Conservation (phyloP, 2,888 invertebrate species). For the Harpalus rufipes region DNA sequence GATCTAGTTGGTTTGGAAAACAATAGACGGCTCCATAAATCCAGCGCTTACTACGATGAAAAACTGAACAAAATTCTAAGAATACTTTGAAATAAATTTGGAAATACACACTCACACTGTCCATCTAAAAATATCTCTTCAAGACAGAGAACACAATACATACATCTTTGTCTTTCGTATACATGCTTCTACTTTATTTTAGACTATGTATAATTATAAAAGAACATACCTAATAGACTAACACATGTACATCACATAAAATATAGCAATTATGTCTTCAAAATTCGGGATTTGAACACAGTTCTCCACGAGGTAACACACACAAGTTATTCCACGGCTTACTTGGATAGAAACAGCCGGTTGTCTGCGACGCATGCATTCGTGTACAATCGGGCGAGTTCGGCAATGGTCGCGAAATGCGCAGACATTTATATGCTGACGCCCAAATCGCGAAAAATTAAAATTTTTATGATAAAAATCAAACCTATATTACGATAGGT, state of each 20-base stretch:
- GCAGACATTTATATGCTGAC: background rate
- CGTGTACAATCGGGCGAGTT: background rate
- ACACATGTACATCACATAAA: too few species aligned
- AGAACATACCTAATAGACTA: too few species aligned
- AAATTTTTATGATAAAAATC: background rate
- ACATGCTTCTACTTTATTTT: too few species aligned
- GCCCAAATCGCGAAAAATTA: background rate
- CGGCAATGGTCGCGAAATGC: background rate
- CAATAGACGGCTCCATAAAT: background rate
- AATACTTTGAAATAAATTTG: conserved; percentile 1
- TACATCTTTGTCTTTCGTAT: background rate
- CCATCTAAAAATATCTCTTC: background rate
- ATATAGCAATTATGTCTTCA: background rate
- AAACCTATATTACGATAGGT: too few species aligned
- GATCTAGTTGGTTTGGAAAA: background rate
- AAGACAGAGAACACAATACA: background rate
- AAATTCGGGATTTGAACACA: background rate
- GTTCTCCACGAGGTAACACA: background rate
- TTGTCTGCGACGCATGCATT: background rate
- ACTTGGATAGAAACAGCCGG: background rate
- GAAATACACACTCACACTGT: background rate
- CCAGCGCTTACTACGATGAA: too few species aligned
- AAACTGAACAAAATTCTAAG: background rate
- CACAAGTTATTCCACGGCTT: background rate
- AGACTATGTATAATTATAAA: too few species aligned